phyloP scores from a whole-genome alignment of 2,888 invertebrate species.

The Diplolepis rosae region DNA sequence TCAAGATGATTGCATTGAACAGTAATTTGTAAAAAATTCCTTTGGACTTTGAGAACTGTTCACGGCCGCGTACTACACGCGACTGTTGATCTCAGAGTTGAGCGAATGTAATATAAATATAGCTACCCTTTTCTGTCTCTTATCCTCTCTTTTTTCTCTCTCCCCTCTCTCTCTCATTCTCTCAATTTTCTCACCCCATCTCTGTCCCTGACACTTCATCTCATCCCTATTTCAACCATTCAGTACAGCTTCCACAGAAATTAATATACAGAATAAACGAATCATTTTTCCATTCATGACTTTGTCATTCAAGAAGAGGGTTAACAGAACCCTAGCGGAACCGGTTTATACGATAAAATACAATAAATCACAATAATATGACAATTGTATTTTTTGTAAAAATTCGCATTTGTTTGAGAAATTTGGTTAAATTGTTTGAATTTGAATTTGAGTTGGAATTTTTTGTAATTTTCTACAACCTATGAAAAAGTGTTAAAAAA shows the following conservation, averaged over 20 bases:
- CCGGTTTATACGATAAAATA: too few species aligned
- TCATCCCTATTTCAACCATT: constrained; percentile 41
- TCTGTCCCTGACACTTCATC: constrained; percentile 30
- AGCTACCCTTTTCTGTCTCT: not conserved
- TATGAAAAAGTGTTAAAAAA: too few species aligned
- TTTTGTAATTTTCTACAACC: too few species aligned
- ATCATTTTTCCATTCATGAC: not conserved
- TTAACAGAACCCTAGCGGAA: too few species aligned
- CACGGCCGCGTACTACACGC: constrained; percentile 63
- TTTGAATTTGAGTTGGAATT: too few species aligned
- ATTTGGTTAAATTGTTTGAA: too few species aligned
- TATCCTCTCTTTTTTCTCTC: constrained; percentile 35
- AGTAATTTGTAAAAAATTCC: not conserved
- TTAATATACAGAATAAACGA: not conserved
- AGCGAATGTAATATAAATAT: constrained; percentile 44
- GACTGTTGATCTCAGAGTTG: constrained; percentile 59
- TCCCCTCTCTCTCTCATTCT: constrained; percentile 22
- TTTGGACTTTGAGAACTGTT: constrained; percentile 32
- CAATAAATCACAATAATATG: too few species aligned
- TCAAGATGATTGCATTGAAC: not conserved
- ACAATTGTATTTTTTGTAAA: too few species aligned
- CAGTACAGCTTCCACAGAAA: constrained; percentile 5
- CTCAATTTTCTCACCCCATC: constrained; percentile 17
- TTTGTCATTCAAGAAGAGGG: not conserved
- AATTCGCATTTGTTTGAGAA: too few species aligned